Evolutionary conservation across 2,113 vertebrate genomes (phyloP).

Genomic region (Eubucco bourcierii): DNA sequence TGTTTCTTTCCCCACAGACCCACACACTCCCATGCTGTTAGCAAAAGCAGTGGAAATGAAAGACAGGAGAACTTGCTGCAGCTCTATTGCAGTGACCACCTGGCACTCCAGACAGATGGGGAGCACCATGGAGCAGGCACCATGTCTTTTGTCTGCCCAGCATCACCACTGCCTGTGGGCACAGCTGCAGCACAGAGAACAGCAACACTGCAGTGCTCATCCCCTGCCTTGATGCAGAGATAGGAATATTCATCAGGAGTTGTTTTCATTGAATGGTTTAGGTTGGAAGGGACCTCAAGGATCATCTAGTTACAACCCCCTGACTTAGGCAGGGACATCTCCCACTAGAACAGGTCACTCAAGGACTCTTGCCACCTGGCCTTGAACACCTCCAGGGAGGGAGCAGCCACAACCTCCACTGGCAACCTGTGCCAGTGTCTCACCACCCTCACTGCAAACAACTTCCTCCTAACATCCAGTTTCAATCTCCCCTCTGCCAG

Average conservation of each 20-base stretch:
- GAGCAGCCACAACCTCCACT: too few relatives aligned
- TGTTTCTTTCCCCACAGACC: not conserved
- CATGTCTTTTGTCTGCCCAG: fast-evolving
- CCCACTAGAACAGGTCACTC: too few relatives aligned
- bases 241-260: not conserved
- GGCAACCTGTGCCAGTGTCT: too few relatives aligned
- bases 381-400: too few relatives aligned
- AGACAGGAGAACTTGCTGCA: not conserved
- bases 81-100: not conserved
- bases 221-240: not conserved
- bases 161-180: not conserved
- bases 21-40: not conserved
- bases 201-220: not conserved
- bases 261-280: too few relatives aligned
- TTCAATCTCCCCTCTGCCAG: too few relatives aligned
- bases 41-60: not conserved
- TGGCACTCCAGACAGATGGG: not conserved
- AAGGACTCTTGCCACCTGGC: too few relatives aligned
- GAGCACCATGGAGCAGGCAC: not conserved
- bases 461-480: too few relatives aligned
- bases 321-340: too few relatives aligned
- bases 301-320: too few relatives aligned
- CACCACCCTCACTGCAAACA: too few relatives aligned
- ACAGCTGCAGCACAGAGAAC: not conserved
- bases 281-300: too few relatives aligned